Conservation (phyloP, 2,888 invertebrate genomes). For the Lasioglossum villosulum region DNA sequence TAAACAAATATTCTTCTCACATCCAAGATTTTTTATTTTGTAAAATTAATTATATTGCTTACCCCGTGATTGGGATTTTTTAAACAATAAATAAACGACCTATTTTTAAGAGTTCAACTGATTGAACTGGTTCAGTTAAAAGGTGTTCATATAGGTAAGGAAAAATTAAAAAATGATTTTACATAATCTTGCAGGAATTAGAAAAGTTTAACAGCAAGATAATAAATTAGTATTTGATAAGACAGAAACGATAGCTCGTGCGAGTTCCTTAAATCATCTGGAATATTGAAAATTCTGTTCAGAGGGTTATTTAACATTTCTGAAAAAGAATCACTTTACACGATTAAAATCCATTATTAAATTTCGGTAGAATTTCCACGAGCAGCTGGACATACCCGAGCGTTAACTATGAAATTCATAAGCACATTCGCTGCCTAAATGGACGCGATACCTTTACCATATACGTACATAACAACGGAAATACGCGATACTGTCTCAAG, state of each 20-base stretch:
- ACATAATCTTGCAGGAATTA: background rate
- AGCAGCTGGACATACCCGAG: constrained; percentile 38
- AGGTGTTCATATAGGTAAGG: no score
- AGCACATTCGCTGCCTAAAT: constrained; percentile 27
- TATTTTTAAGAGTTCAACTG: background rate
- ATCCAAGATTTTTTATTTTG: background rate
- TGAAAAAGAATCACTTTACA: background rate
- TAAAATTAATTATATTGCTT: background rate
- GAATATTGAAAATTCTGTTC: background rate
- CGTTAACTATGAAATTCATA: constrained; percentile 15
- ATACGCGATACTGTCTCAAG: constrained; percentile 68
- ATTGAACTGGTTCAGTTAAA: no score
- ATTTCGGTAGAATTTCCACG: background rate
- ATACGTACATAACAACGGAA: constrained; percentile 5
- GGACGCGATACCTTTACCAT: constrained; percentile 23
- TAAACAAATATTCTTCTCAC: background rate
- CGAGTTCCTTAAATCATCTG: background rate
- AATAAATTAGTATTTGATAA: background rate
- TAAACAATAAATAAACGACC: background rate
- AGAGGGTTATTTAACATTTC: background rate
- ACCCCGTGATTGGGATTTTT: background rate
- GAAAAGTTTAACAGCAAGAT: background rate
- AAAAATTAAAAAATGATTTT: background rate
- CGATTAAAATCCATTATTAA: background rate
- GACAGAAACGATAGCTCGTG: background rate